Base-by-base conservation (phyloP, 2,113 vertebrate genomes). In the Scalopus aquaticus region DNA sequence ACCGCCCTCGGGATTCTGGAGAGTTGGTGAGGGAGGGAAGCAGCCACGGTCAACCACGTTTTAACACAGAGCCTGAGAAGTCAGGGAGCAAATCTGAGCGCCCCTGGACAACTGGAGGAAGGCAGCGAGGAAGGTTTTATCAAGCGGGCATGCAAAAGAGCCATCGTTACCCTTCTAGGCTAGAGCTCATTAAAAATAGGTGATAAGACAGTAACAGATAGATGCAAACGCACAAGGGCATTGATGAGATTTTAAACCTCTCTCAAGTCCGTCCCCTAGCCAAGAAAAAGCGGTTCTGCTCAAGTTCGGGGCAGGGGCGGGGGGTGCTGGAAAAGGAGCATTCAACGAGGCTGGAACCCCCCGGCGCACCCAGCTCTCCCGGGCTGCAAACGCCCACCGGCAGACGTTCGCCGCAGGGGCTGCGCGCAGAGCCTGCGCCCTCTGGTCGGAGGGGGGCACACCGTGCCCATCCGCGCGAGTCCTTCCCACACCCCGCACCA, bases 371-470 rank as follows among this genome's bases (percentile, higher is more conserved):
- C 64, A n/a, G 11, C 3, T 3, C 74, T 67, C 1, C 12, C 5
- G 78, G 70, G 88, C 81, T 94, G 88, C 96, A 64, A 54, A 87
- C 19, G 16, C 86, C 96, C 95, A 44, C 80, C 72, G 64, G 30
- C 74, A 28, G 58, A 2, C 22, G 32, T 56, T 92, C 88, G 79
- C 92, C 5, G 92, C 92, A 93, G 58, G 96, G 82, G 58, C 64
- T 60, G 11, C 69, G 79, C 0, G 78, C 11, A 0, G 24, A 76
- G 82, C 78, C 88, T 19, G 73, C 13, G 24, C 78, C 9, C 2
- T 30, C 24, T 12, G 78, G 65, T 44, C 30, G 32, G 20, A 12
- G 65, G 49, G 69, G 35, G 39, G n/a, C 37, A 42, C 82, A 10
- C 35, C 2, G 46, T 12, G 42, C 64, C 39, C 15, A 3, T 70